Conservation (phyloP, 2,113 vertebrate species). For the Chinchilla lanigera region DNA sequence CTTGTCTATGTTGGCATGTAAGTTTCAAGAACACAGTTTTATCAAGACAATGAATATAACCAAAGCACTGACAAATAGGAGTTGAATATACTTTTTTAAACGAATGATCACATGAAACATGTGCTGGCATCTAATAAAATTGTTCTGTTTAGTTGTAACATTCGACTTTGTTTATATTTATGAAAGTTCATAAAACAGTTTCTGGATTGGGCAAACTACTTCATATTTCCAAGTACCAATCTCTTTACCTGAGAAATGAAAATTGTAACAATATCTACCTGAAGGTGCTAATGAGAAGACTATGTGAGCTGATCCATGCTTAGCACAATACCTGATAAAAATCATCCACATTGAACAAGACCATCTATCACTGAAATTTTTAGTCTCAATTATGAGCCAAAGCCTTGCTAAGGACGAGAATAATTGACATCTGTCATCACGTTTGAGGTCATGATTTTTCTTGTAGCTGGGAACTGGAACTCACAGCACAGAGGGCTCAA, state of each 20-base stretch:
- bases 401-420: neutral
- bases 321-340: neutral
- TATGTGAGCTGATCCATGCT: neutral
- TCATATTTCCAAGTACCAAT: neutral
- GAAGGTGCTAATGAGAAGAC: neutral
- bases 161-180: neutral
- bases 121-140: neutral
- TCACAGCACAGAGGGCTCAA: neutral
- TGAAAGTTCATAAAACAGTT: neutral
- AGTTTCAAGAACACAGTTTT: neutral
- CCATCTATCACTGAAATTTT: neutral
- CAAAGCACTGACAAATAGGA: neutral
- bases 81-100: neutral
- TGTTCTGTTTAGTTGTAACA: neutral
- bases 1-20: neutral
- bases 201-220: too few species aligned
- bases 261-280: neutral
- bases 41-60: neutral
- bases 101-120: neutral
- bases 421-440: neutral
- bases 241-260: neutral
- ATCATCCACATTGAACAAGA: neutral
- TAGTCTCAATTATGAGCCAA: neutral
- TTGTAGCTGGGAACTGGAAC: neutral
- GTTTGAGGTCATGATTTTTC: neutral